phyloP scores from a whole-genome alignment of 1,140 invertebrate species.

The Agrilus planipennis region DNA sequence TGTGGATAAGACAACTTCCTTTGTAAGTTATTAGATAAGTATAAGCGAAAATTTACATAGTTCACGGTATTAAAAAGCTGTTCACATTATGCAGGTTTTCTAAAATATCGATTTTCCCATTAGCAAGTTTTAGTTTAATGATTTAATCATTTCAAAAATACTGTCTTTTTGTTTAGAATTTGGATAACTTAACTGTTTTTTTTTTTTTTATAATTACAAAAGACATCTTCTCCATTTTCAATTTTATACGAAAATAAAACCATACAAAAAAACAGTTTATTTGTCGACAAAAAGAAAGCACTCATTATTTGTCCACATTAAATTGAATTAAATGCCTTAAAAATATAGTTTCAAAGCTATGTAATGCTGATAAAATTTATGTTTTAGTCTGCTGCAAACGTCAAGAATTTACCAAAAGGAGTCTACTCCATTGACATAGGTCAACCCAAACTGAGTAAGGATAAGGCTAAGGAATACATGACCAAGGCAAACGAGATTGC shows the following conservation, averaged over 20 bases:
- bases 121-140: conserved; percentile 3
- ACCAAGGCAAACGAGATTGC: neutral
- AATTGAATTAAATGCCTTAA: neutral
- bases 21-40: conserved; percentile 33
- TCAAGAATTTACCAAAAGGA: conserved; percentile 20
- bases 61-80: conserved; percentile 1
- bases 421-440: conserved; percentile 24
- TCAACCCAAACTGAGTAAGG: conserved; percentile 15
- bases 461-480: neutral
- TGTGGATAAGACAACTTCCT: conserved; percentile 43
- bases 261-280: neutral
- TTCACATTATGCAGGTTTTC: neutral
- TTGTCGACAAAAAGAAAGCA: neutral
- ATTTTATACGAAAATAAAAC: neutral
- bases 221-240: neutral
- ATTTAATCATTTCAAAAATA: neutral
- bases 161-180: neutral
- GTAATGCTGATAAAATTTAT: neutral
- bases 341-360: neutral
- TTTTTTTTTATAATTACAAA: neutral
- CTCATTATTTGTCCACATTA: neutral
- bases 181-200: neutral
- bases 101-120: no score
- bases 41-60: conserved; percentile 12
- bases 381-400: conserved; percentile 17